phyloP scores from a whole-genome alignment of 2,113 vertebrate genomes.

The Scolopax mira region DNA sequence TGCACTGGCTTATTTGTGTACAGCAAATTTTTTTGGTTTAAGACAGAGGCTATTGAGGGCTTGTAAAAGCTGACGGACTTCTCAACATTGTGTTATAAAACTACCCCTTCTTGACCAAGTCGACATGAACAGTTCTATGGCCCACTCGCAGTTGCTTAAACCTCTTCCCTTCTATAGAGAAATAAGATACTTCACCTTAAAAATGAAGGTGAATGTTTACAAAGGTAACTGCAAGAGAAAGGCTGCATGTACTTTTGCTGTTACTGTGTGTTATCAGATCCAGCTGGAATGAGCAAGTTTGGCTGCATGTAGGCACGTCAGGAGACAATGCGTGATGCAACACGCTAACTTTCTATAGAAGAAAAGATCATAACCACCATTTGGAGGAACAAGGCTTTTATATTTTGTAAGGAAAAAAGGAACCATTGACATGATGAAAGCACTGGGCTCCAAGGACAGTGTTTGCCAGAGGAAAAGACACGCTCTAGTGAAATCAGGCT shows the following conservation, averaged over 20 bases:
- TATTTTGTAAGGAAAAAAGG: not conserved
- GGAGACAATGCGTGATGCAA: not conserved
- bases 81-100: not conserved
- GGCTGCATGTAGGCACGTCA: fast-evolving
- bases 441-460: fast-evolving
- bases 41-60: not conserved
- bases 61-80: not conserved
- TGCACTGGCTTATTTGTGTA: not conserved
- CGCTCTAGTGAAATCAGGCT: not conserved
- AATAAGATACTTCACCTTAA: not conserved
- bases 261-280: not conserved
- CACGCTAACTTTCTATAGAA: not conserved
- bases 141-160: not conserved
- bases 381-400: not conserved
- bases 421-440: not conserved
- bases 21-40: not conserved
- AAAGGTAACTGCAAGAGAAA: not conserved
- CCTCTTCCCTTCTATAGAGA: not conserved
- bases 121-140: not conserved
- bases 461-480: not conserved
- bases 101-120: not conserved
- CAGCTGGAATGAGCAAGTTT: not conserved
- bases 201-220: not conserved
- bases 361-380: no score
- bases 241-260: not conserved